A percentile compares a stretch with the other conserved stretches of the same genome.
phyloP scores from a whole-genome alignment of 1,140 invertebrate genomes.

The Drosophila lini region DNA sequence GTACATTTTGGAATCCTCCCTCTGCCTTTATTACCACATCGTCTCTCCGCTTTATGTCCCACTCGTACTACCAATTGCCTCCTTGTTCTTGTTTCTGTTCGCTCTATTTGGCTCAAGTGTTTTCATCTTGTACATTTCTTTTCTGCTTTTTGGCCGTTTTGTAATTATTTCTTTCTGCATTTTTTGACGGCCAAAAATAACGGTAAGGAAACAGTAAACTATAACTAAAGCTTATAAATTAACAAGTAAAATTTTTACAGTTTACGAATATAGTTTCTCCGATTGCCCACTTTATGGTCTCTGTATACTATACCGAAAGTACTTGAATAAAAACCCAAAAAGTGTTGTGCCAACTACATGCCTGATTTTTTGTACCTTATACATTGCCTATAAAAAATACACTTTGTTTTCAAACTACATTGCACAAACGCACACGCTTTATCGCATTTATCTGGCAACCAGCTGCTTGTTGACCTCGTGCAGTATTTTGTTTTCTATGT shows the following conservation, averaged over 20 bases:
- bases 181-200: constrained; percentile 1
- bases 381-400: not conserved
- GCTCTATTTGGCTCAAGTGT: constrained; percentile 54
- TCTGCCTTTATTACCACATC: constrained; percentile 1
- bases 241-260: not conserved
- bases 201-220: not conserved
- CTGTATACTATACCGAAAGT: not conserved
- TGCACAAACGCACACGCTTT: constrained; percentile 5
- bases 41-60: constrained; percentile 1
- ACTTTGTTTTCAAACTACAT: not conserved
- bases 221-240: not conserved
- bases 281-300: not conserved
- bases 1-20: constrained; percentile 28
- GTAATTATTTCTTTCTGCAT: constrained; percentile 9
- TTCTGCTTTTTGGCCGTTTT: constrained; percentile 10
- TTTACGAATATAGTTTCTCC: not conserved
- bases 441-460: constrained; percentile 23
- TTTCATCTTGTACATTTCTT: constrained; percentile 27
- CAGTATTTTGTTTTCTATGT: constrained; percentile 16
- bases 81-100: constrained; percentile 18
- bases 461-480: constrained; percentile 28
- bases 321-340: too few species aligned
- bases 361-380: not conserved
- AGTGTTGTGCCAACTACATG: not conserved
- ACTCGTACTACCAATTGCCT: constrained; percentile 31